Evolutionary conservation across 2,888 invertebrate genomes (phyloP).

Genomic region (Brachyopa scutellaris): DNA sequence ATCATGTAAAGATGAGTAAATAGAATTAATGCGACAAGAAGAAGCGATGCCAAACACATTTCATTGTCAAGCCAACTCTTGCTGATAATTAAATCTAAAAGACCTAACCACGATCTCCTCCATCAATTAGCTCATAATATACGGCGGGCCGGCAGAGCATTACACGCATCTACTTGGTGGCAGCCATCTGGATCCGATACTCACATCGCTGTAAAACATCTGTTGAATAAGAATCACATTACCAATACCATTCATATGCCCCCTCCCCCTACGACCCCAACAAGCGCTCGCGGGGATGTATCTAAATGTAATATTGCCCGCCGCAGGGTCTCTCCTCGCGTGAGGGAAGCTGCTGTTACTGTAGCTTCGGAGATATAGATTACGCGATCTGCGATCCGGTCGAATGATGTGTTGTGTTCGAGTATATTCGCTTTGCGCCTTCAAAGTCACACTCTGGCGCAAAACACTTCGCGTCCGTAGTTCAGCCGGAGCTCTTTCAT

Average conservation of each 20-base stretch:
- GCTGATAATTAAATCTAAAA: slow-evolving; percentile 28
- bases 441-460: slow-evolving; percentile 53
- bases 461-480: slow-evolving; percentile 39
- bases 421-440: slow-evolving; percentile 11
- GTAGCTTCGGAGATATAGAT: slow-evolving; percentile 34
- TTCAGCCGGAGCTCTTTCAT: slow-evolving; percentile 56
- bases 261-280: no score
- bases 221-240: slow-evolving; percentile 62
- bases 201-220: slow-evolving; percentile 49
- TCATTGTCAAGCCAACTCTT: slow-evolving; percentile 22
- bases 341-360: slow-evolving; percentile 14
- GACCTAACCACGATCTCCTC: slow-evolving; percentile 29
- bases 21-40: slow-evolving; percentile 22
- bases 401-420: slow-evolving; percentile 22
- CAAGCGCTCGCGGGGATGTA: not conserved
- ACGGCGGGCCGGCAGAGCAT: not conserved
- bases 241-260: no score
- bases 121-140: slow-evolving; percentile 23
- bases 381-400: slow-evolving; percentile 59
- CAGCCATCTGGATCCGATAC: slow-evolving; percentile 22
- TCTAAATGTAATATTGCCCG: not conserved
- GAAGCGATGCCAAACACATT: slow-evolving; percentile 19
- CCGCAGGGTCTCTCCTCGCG: slow-evolving; percentile 15
- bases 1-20: not conserved
- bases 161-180: slow-evolving; percentile 14